phyloP scores from a whole-genome alignment of 2,888 invertebrate genomes.

The Orthonevra nobilis region DNA sequence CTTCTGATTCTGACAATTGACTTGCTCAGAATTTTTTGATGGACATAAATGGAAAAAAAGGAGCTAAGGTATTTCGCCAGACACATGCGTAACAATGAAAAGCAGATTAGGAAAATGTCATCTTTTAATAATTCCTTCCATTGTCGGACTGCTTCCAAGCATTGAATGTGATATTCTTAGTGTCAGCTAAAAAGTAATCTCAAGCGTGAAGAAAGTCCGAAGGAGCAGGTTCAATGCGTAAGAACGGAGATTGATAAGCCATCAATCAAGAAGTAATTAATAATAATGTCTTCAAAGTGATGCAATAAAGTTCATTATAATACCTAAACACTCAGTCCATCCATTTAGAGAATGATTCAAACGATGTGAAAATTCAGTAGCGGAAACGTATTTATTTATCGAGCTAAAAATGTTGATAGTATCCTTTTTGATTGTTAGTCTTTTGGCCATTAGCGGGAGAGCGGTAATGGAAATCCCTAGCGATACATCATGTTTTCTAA shows the following conservation, averaged over 20 bases:
- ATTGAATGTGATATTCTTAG: too few species aligned
- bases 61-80: too few species aligned
- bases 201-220: conserved; percentile 20
- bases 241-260: conserved; percentile 58
- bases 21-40: neutral
- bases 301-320: conserved; percentile 32
- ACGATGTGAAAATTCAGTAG: conserved; percentile 32
- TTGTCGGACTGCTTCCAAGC: conserved; percentile 5
- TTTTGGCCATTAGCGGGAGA: conserved; percentile 55
- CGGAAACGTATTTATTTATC: conserved; percentile 6
- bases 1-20: neutral
- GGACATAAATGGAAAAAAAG: neutral
- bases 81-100: conserved; percentile 31
- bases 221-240: conserved; percentile 21
- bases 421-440: conserved; percentile 7
- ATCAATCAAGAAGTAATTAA: conserved; percentile 60
- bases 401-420: too few species aligned
- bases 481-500: conserved; percentile 36
- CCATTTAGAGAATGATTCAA: conserved; percentile 16
- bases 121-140: conserved; percentile 34
- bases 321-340: conserved; percentile 16
- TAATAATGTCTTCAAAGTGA: conserved; percentile 5
- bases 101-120: conserved; percentile 44
- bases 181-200: conserved; percentile 46
- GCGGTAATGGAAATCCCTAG: conserved; percentile 58